phyloP scores from a whole-genome alignment of 2,888 invertebrate species.

The Athripsodes cinereus region DNA sequence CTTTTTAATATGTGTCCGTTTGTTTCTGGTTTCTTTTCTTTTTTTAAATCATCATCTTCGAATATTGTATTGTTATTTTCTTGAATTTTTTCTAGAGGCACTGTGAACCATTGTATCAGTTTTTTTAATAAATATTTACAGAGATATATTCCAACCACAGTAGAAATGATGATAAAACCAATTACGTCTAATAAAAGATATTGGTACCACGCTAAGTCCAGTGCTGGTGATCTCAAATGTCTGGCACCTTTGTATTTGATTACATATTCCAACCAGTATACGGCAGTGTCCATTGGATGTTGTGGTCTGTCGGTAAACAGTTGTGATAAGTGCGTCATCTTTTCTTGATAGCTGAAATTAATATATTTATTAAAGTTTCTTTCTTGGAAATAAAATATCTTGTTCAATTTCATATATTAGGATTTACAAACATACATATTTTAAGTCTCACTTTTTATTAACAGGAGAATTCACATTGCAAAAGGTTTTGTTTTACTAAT shows the following conservation, averaged over 20 bases:
- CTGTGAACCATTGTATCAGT: neutral
- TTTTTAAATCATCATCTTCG: neutral
- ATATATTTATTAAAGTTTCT: no score
- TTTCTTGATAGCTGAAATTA: conserved; percentile 48
- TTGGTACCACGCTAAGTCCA: conserved; percentile 46
- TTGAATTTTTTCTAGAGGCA: neutral
- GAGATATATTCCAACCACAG: neutral
- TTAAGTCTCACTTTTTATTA: no score
- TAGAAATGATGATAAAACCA: conserved; percentile 35
- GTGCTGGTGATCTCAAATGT: conserved; percentile 47
- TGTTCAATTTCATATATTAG: no score
- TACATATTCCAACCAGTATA: conserved; percentile 62
- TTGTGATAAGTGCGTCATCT: conserved; percentile 43
- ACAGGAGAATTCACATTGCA: no score
- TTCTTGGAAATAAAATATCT: no score
- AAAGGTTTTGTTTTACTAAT: no score
- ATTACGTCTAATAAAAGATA: conserved; percentile 42
- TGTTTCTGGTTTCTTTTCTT: neutral
- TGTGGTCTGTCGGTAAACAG: conserved; percentile 53
- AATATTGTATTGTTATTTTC: neutral
- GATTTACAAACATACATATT: no score
- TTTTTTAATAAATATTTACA: conserved; percentile 4
- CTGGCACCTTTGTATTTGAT: conserved; percentile 51
- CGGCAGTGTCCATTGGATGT: conserved; percentile 52
- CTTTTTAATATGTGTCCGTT: neutral